Base-by-base conservation (phyloP, 2,113 vertebrate species). In the Fulica atra region DNA sequence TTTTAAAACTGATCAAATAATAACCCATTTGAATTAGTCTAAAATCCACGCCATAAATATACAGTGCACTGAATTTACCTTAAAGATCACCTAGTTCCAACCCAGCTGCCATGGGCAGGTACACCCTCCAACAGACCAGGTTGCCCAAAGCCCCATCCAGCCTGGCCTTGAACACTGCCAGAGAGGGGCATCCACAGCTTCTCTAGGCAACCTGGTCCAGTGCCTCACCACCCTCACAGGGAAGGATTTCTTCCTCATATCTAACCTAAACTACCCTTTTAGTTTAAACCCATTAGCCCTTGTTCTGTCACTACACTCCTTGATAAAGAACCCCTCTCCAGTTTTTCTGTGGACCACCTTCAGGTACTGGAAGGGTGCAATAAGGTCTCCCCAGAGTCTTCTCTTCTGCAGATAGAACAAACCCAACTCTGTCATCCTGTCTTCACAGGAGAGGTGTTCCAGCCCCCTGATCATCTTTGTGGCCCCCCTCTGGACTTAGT, bases 361-460 rank as follows among this genome's bases (percentile, higher is more conserved):
- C 46, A 28, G n/a, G 15, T 42, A 6, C 13, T 54, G 54, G 38
- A 69, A 51, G 11, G 13, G 12, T 2, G 1, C 40, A 51, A 5
- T 1, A 18, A 35, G 35, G 3, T 77, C 36, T 63, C 15, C 13
- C 29, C 2, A 2, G 7, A 36, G 40, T 8, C 44, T 70, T 70
- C 14, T 38, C 19, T 87, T 48, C 33, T 74, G 7, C 33, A 46
- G 4, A 44, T 28, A 79, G 56, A 79, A 56, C 26, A 82, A 36
- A 15, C 15, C 40, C 44, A 53, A 6, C 18, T 70, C 11, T 46
- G 23, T 60, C 24, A 74, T 13, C 25, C 16, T 14, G 1, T 82
- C 35, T 9, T 51, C 0, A 1, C 0, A n/a, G 16, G 5, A 81
- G 38, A 28, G 10, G 3, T 64, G 14, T 6, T 81, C 31, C 23